Evolutionary conservation across 1,140 invertebrate genomes (phyloP), one percentile per base, ranked within the genome.

Genomic region (Brevipalpus yothersi): DNA sequence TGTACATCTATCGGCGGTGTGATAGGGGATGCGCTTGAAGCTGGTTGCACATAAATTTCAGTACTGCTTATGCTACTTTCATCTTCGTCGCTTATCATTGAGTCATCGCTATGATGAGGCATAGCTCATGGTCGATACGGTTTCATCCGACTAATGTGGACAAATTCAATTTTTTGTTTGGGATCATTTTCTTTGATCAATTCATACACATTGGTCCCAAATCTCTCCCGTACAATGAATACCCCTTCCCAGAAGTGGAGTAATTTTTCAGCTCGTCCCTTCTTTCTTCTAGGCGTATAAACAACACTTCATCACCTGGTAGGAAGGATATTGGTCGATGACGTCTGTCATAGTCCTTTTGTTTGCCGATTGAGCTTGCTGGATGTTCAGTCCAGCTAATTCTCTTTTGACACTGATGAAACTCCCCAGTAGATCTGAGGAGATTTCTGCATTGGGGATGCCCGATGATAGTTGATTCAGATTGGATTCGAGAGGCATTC

Each of bases 91-190:
- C 2, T 31, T 5, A 31, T 5, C 31, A 5, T 31, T 31, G 31
- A 31, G 2, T 45, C 43, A 15, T 45, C 43, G 12, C 4, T 45
- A 2, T 9, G 43, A 4, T 13, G 10, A 4, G 43, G n/a, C 2
- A 2, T 15, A 3, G 43, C 47, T 51, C 58, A 4, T 4, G 54
- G 19, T 1, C 40, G 15, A 53, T 59, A 54, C 12, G 8, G 15
- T 53, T 59, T 59, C 58, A 59, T 59, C 3, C 58, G 53, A 21
- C 58, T 59, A 2, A 59, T 39, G 21, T 59, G 58, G 1, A 59
- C 58, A 1, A 53, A 7, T 17, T 53, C 45, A 1, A 10, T 11
- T 42, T 53, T 59, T 11, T 15, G 5, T 23, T 31, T 15, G 4
- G 47, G 47, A n/a, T 53, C 19, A 19, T 9, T 15, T n/a, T 39